Conservation (phyloP, 2,113 vertebrate genomes). For the Erythrocercus mccallii region DNA sequence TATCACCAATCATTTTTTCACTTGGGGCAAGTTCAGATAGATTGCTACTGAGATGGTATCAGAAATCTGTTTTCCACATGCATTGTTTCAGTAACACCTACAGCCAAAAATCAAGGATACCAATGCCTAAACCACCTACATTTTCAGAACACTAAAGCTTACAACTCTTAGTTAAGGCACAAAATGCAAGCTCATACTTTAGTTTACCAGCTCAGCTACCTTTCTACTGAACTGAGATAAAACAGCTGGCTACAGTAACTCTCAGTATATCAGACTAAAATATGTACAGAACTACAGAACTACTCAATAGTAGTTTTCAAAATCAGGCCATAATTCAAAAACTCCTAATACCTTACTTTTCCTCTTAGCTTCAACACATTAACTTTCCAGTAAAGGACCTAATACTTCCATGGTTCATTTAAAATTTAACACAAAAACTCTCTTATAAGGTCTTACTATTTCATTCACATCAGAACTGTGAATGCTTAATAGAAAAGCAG, state of each 20-base stretch:
- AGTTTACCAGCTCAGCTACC: not conserved
- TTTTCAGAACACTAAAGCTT: not conserved
- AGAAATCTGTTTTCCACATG: not conserved
- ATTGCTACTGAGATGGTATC: not conserved
- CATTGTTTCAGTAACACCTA: not conserved
- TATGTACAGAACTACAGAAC: not conserved
- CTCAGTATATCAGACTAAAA: not conserved
- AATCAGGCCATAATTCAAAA: not conserved
- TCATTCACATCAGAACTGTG: not conserved
- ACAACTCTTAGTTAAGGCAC: not conserved
- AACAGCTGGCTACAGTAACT: not conserved
- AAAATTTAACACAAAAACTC: not conserved
- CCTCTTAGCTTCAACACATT: not conserved
- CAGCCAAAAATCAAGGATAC: not conserved
- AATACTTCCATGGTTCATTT: not conserved
- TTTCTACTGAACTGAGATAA: not conserved
- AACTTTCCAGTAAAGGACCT: not conserved
- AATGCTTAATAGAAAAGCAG: not conserved
- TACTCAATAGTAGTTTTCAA: not conserved
- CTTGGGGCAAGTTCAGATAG: not conserved
- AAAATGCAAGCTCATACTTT: not conserved
- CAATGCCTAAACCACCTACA: not conserved
- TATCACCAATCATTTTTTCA: not conserved
- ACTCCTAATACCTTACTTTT: not conserved
- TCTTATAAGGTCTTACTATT: not conserved